Evolutionary conservation across 2,888 invertebrate genomes (phyloP).

Genomic region (Harpalus rubripes): DNA sequence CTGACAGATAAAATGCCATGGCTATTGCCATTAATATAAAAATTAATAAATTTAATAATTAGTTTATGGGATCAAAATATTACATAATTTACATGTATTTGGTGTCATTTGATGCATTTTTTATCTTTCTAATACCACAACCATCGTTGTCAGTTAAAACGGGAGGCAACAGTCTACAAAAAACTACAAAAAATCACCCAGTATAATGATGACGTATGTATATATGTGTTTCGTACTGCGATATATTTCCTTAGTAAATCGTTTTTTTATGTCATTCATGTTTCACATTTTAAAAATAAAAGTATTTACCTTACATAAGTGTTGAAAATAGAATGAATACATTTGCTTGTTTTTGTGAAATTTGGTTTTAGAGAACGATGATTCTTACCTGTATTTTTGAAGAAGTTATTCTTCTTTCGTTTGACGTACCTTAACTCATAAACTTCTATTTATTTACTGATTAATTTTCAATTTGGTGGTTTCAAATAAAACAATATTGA

Average conservation of each 20-base stretch:
- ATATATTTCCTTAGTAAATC: conserved; percentile 14
- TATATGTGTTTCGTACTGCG: conserved; percentile 16
- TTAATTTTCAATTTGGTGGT: conserved; percentile 18
- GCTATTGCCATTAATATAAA: too few species aligned
- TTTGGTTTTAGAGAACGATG: conserved; percentile 1
- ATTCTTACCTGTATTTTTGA: conserved; percentile 40
- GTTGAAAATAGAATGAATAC: conserved; percentile 31
- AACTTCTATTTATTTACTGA: conserved; percentile 28
- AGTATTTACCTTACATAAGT: background rate
- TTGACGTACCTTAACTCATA: conserved; percentile 42
- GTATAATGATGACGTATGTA: conserved; percentile 1
- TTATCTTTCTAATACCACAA: too few species aligned
- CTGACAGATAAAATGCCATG: too few species aligned
- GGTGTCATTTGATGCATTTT: too few species aligned
- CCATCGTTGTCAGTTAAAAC: too few species aligned
- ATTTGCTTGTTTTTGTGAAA: conserved; percentile 20
- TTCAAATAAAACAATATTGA: conserved; percentile 21
- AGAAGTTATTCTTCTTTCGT: conserved; percentile 32
- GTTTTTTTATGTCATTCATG: conserved; percentile 13
- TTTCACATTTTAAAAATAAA: conserved; percentile 9
- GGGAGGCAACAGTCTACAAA: too few species aligned
- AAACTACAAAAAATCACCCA: too few species aligned
- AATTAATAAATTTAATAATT: too few species aligned
- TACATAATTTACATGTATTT: too few species aligned
- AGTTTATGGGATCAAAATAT: too few species aligned